A percentile compares a stretch with the other conserved stretches of the same genome.
Evolutionary conservation across 2,113 vertebrate genomes (phyloP).

Genomic region (Agelaius tricolor): DNA sequence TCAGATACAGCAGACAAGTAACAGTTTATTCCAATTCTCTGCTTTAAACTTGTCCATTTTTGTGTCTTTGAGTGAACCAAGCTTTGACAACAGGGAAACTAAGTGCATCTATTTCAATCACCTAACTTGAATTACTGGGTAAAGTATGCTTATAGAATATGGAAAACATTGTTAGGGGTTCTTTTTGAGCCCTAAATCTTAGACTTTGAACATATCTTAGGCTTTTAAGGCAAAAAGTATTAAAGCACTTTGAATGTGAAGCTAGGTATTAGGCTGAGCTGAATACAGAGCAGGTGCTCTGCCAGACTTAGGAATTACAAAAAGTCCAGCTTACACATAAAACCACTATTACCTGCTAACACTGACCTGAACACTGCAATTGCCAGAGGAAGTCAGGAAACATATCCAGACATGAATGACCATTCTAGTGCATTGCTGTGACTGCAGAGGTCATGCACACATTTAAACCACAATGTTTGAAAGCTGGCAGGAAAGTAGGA

Average conservation of each 20-base stretch:
- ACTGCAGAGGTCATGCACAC: background rate
- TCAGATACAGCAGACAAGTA: background rate
- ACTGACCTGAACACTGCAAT: background rate
- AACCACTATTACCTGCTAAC: background rate
- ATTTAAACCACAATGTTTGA: background rate
- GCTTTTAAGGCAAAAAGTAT: background rate
- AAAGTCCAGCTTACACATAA: background rate
- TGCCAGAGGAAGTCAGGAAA: background rate
- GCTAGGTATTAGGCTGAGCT: background rate
- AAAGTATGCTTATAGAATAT: background rate
- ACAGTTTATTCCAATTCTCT: background rate
- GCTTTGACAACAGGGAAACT: background rate
- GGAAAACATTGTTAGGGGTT: background rate
- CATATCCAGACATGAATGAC: accelerated
- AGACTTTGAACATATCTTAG: background rate
- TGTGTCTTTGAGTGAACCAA: background rate
- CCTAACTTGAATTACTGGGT: background rate
- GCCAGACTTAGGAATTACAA: background rate
- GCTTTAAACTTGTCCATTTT: background rate
- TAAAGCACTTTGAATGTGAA: background rate
- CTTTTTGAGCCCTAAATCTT: background rate
- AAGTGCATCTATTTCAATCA: background rate
- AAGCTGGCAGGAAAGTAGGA: background rate
- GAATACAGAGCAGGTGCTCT: background rate
- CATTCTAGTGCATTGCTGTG: background rate